Evolutionary conservation across 2,888 invertebrate species (phyloP).

Genomic region (Apantesis nais): DNA sequence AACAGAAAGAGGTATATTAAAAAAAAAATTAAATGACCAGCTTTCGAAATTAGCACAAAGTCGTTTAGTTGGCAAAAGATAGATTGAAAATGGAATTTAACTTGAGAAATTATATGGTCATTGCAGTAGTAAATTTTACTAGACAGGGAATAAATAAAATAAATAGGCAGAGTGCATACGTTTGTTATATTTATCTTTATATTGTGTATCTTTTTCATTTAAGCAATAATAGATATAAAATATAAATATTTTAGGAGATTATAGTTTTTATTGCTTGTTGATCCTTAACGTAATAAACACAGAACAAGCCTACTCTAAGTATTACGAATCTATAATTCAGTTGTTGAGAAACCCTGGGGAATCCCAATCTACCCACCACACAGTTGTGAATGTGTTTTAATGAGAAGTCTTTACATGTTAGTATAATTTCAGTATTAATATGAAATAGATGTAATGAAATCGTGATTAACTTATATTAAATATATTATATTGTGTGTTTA

Average conservation of each 20-base stretch:
- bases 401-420: not conserved
- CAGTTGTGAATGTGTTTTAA: not conserved
- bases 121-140: not conserved
- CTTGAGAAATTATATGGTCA: not conserved
- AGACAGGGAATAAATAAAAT: conserved; percentile 15
- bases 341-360: not conserved
- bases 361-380: not conserved
- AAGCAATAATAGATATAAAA: conserved; percentile 12
- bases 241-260: conserved; percentile 6
- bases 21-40: not conserved
- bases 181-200: conserved; percentile 11
- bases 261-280: not conserved
- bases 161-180: conserved; percentile 12
- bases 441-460: conserved; percentile 1
- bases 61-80: not conserved
- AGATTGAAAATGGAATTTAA: not conserved
- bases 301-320: not conserved
- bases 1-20: not conserved
- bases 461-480: not conserved
- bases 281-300: not conserved
- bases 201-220: conserved; percentile 10
- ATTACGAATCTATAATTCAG: not conserved
- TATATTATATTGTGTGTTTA: conserved; percentile 42
- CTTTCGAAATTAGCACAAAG: not conserved
- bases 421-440: not conserved